phyloP scores from a whole-genome alignment of 2,797 vertebrate genomes.

The Acanthurus leucopareius region DNA sequence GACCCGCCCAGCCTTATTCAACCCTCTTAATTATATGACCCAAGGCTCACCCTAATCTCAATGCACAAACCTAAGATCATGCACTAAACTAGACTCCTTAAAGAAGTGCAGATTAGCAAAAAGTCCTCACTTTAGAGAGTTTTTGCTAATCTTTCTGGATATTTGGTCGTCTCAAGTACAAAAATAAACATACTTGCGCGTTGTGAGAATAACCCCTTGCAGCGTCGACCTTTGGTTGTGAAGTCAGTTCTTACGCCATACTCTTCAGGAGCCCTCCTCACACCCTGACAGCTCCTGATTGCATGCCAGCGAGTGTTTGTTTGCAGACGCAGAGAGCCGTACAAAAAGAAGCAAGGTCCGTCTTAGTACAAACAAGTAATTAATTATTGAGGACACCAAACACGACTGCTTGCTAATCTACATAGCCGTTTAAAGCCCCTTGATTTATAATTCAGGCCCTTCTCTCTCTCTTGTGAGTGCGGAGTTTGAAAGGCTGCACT shows the following conservation, averaged over 20 bases:
- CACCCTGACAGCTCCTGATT: constrained; percentile 49
- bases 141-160: constrained; percentile 17
- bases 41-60: background rate
- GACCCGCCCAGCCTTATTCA: background rate
- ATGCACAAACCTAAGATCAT: background rate
- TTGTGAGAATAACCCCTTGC: constrained; percentile 2
- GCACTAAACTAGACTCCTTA: background rate
- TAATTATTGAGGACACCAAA: constrained; percentile 82
- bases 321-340: constrained; percentile 58
- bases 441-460: constrained; percentile 79
- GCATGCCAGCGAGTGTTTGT: constrained; percentile 64
- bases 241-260: constrained; percentile 33
- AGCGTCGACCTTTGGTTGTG: constrained; percentile 46
- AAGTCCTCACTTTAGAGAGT: background rate
- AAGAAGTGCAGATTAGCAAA: background rate
- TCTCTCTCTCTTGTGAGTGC: constrained; percentile 48
- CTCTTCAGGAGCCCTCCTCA: constrained; percentile 49
- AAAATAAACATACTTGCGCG: constrained; percentile 33
- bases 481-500: constrained; percentile 50
- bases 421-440: constrained; percentile 73
- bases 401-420: constrained; percentile 76
- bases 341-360: constrained; percentile 65
- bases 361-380: constrained; percentile 79
- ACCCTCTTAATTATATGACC: background rate
- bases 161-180: constrained; percentile 13